Conservation (phyloP, 1,140 invertebrate species). For the Ips nitidus region DNA sequence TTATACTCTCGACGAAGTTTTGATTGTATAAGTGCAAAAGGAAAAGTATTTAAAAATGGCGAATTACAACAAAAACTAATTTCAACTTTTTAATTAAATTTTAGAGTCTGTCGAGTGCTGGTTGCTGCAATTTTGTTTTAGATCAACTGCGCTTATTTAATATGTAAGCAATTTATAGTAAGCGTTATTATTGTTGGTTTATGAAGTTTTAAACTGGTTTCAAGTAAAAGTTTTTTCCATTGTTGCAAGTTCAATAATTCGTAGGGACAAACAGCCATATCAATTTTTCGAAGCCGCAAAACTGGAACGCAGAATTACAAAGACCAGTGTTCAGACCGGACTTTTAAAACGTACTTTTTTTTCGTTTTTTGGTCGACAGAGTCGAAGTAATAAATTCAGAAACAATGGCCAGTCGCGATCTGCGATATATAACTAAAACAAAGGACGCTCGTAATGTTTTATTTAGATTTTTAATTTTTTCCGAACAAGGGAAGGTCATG, state of each 20-base stretch:
- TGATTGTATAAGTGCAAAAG: constrained; percentile 46
- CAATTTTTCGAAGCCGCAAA: constrained; percentile 40
- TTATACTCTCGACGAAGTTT: constrained; percentile 44
- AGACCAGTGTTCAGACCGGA: constrained; percentile 28
- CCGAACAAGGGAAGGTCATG: constrained; percentile 41
- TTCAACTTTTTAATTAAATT: constrained; percentile 54
- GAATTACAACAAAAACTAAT: constrained; percentile 54
- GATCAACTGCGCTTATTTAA: constrained; percentile 50
- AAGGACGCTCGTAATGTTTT: constrained; percentile 44
- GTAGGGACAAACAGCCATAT: constrained; percentile 9
- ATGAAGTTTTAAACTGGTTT: no score
- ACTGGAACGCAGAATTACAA: constrained; percentile 27
- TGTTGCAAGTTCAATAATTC: no score
- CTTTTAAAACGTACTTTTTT: constrained; percentile 21
- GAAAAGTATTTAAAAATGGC: constrained; percentile 50
- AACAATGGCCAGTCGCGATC: constrained; percentile 44
- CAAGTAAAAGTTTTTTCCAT: no score
- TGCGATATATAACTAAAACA: constrained; percentile 40
- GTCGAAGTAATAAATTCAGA: constrained; percentile 41
- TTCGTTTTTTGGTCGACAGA: constrained; percentile 36
- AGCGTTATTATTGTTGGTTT: constrained; percentile 17
- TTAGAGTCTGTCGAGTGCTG: constrained; percentile 37
- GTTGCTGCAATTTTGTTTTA: constrained; percentile 46
- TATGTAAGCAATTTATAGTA: constrained; percentile 34
- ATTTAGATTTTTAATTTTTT: constrained; percentile 47